Evolutionary conservation across 2,888 invertebrate species (phyloP), one percentile per base, ranked within the genome.

Genomic region (Scaptomyza cyrtandrae): DNA sequence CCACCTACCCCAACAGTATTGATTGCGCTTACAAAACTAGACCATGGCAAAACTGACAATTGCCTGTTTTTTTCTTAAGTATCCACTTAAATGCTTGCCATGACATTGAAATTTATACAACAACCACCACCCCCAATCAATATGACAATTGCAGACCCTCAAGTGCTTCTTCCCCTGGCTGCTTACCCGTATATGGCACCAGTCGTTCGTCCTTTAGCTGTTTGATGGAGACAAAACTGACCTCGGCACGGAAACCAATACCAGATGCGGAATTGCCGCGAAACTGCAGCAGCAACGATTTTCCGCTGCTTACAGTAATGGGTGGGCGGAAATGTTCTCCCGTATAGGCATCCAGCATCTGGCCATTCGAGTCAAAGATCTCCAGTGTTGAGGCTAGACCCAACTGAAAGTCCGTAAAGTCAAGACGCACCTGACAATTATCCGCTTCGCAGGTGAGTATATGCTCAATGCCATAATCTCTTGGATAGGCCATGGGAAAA

Each of bases 231-330:
- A 92, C 89, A 67, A 92, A 92, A 59, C 88, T 90, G 48, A 94
- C 94, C 72, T 93, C 93, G 0, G 95, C 95, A 78, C 94, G 94
- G 89, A 94, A 96, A 1, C 95, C 95, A 3, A 94, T 91, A 49
- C 94, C 94, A 1, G 95, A 94, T 16, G 94, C 95, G 2, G 95
- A 95, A 83, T 95, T 95, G 1, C 95, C 95, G 79, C 95, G 95
- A 88, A 96, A 96, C 78, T 95, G 93, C 11, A 95, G 92, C 37
- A 94, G 90, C 68, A 96, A 86, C 0, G 94, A 93, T 33, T 95
- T 94, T 0, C 95, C 95, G 19, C 93, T 93, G 73, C 94, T 95
- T 7, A 94, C 92, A 33, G 95, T 93, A 16, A 95, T 93, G 2
- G 95, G 95, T 0, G 96, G 96, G 6, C 95, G 93, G 89, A 95